phyloP scores from a whole-genome alignment of 2,113 vertebrate species.

The Eleginops maclovinus region DNA sequence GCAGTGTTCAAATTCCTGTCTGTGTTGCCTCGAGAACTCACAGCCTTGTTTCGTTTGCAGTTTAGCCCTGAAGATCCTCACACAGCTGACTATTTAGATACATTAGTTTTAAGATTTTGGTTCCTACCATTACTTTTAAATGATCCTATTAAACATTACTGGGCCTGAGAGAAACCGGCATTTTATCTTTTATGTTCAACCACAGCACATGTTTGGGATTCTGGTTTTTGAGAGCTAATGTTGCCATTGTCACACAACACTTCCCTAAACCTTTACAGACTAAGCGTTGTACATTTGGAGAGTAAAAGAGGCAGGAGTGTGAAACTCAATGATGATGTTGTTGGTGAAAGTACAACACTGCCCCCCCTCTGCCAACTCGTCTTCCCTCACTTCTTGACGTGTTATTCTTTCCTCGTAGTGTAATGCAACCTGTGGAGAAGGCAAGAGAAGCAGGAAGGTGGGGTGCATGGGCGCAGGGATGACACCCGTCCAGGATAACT shows the following conservation, averaged over 20 bases:
- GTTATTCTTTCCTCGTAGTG: slow-evolving; percentile 81
- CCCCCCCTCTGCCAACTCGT: slow-evolving; percentile 59
- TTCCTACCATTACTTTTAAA: slow-evolving; percentile 39
- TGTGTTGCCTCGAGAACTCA: slow-evolving; percentile 46
- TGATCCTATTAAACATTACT: slow-evolving; percentile 29
- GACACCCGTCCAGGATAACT: slow-evolving; percentile 80
- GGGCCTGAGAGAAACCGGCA: slow-evolving; percentile 8
- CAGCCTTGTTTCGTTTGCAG: slow-evolving; percentile 19
- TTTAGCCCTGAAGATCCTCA: slow-evolving; percentile 28
- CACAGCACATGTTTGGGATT: slow-evolving; percentile 37
- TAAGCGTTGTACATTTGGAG: slow-evolving; percentile 8
- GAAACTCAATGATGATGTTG: slow-evolving; percentile 15
- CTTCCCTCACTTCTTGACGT: background rate
- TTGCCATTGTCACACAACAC: background rate
- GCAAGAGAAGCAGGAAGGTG: slow-evolving; percentile 80
- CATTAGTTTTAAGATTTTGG: slow-evolving; percentile 13
- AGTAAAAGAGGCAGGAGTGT: slow-evolving; percentile 18
- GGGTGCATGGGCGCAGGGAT: slow-evolving; percentile 81
- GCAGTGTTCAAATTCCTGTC: slow-evolving; percentile 57
- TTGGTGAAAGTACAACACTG: slow-evolving; percentile 63
- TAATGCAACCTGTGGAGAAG: slow-evolving; percentile 83
- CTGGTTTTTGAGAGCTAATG: background rate
- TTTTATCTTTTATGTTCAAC: slow-evolving; percentile 32
- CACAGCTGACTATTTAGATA: slow-evolving; percentile 4
- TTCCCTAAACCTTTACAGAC: slow-evolving; percentile 9